Conservation (phyloP, 2,113 vertebrate genomes). For the Aegithalos caudatus region DNA sequence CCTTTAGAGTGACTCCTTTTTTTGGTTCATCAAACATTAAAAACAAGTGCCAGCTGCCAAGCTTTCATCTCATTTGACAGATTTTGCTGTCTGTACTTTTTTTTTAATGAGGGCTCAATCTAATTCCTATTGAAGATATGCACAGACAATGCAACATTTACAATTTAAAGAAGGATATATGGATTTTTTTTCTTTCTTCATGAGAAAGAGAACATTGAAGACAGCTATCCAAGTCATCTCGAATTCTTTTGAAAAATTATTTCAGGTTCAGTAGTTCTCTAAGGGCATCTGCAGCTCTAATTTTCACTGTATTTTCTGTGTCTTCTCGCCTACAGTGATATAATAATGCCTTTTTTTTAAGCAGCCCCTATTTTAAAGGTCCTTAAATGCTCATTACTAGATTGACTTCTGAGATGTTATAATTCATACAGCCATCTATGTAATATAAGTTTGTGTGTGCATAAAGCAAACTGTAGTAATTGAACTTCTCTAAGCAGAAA, state of each 20-base stretch:
- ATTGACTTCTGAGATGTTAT: not conserved
- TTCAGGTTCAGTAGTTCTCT: not conserved
- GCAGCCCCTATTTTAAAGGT: not conserved
- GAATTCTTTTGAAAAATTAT: slow-evolving; percentile 19
- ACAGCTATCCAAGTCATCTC: not conserved
- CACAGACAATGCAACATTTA: not conserved
- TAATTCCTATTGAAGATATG: not conserved
- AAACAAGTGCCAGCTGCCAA: slow-evolving; percentile 1
- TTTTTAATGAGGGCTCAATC: not conserved
- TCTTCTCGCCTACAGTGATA: not conserved
- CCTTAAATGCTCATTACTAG: not conserved
- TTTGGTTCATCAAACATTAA: not conserved
- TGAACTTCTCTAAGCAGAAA: not conserved
- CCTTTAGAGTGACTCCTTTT: not conserved
- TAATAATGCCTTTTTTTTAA: not conserved
- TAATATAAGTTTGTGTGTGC: not conserved
- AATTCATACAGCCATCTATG: not conserved
- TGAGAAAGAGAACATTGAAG: not conserved
- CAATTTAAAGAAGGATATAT: not conserved
- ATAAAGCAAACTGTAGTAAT: not conserved
- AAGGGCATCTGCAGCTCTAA: not conserved
- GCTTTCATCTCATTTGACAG: not conserved
- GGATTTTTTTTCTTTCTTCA: not conserved
- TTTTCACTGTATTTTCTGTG: not conserved
- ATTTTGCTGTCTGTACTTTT: not conserved